These are phyloP conservation scores for Papilio aristodemus DNA, from an alignment of 1,140 invertebrate genomes.

Conservation along the genomic window DNA sequence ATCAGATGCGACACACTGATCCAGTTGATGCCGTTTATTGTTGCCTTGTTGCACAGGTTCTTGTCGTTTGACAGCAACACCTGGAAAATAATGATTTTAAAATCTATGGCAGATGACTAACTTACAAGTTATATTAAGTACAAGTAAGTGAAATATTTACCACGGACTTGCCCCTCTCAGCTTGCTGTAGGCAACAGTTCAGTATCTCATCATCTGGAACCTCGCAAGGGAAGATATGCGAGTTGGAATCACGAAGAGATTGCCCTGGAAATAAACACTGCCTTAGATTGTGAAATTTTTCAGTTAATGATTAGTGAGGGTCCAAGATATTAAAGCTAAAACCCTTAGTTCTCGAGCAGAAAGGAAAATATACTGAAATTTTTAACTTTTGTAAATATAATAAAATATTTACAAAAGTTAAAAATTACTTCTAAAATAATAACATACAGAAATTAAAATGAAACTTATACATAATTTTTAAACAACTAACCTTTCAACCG, in stretches of 20 bases:
- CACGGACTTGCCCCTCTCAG: conserved; percentile 67
- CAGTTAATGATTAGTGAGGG: too few relatives aligned
- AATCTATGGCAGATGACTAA: too few relatives aligned
- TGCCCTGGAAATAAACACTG: conserved; percentile 60
- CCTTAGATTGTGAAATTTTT: too few relatives aligned
- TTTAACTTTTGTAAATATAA: too few relatives aligned
- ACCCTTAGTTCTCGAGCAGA: too few relatives aligned
- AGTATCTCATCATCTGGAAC: conserved; percentile 71
- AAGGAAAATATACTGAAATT: too few relatives aligned
- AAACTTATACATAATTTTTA: too few relatives aligned
- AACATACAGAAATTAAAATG: background rate
- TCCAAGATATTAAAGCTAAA: too few relatives aligned
- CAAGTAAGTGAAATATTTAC: conserved; percentile 45
- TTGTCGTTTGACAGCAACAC: conserved; percentile 69
- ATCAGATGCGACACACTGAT: conserved; percentile 47
- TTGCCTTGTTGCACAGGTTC: conserved; percentile 69
- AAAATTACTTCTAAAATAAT: background rate
- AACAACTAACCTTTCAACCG: conserved; percentile 60
- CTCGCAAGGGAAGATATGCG: conserved; percentile 72
- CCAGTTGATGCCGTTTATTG: conserved; percentile 55
- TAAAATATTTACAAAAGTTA: too few relatives aligned
- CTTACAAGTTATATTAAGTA: conserved; percentile 21
- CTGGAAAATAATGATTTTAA: conserved; percentile 45
- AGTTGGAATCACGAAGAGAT: conserved; percentile 66
- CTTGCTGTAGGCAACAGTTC: conserved; percentile 68